These are phyloP conservation scores for Melozone crissalis DNA, from an alignment of 2,113 vertebrate species.

Conservation along the genomic window DNA sequence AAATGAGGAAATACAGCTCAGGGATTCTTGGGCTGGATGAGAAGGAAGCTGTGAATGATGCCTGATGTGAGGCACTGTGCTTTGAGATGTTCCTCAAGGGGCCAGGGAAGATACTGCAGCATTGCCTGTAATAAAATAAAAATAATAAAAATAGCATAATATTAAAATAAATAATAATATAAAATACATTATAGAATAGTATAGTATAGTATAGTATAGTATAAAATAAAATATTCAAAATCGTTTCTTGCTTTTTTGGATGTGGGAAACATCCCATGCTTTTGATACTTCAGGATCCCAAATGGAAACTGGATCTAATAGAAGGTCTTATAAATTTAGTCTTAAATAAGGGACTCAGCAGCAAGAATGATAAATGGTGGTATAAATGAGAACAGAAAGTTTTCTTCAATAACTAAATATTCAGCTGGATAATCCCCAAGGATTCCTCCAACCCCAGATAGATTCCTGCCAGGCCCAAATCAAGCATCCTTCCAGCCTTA, in stretches of 20 bases:
- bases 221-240: not conserved
- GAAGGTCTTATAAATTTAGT: not conserved
- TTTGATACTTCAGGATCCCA: not conserved
- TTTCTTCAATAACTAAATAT: not conserved
- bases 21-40: not conserved
- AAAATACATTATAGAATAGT: too few species aligned
- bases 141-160: not conserved
- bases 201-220: too few species aligned
- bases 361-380: not conserved
- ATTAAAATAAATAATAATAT: not conserved
- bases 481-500: not conserved
- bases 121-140: not conserved
- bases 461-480: not conserved
- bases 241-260: not conserved
- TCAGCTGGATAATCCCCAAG: not conserved
- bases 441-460: not conserved
- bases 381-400: not conserved
- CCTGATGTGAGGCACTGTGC: not conserved
- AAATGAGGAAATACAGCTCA: not conserved
- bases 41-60: not conserved
- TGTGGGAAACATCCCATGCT: not conserved
- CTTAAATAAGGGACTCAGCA: not conserved
- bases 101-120: not conserved
- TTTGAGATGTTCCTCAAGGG: not conserved
- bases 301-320: not conserved